Conservation (phyloP, 1,140 invertebrate genomes). For the Lucilia cuprina region DNA sequence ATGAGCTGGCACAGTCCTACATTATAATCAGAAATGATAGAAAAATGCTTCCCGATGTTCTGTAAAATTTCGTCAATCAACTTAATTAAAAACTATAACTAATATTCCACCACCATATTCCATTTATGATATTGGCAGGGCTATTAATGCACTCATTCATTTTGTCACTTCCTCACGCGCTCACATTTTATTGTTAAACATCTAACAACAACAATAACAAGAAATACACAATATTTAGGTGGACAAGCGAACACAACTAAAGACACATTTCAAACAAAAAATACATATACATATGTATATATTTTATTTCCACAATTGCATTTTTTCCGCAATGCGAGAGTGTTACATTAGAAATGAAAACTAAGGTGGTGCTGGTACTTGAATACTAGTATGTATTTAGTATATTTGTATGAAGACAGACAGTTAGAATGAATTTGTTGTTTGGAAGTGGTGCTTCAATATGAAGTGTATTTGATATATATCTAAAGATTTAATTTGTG, state of each 20-base stretch:
- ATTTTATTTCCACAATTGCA: neutral
- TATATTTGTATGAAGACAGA: neutral
- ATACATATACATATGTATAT: too few relatives aligned
- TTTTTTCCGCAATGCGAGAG: neutral
- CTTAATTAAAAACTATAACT: too few relatives aligned
- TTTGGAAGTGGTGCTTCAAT: too few relatives aligned
- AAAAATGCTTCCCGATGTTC: too few relatives aligned
- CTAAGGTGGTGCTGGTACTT: neutral
- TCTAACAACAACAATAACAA: neutral
- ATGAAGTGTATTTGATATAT: too few relatives aligned
- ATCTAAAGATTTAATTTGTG: too few relatives aligned
- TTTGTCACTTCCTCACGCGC: neutral
- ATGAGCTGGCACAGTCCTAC: too few relatives aligned
- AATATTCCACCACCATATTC: too few relatives aligned
- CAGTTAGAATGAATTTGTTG: neutral
- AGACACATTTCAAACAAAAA: neutral
- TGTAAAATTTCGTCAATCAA: too few relatives aligned
- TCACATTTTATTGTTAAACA: neutral
- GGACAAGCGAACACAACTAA: neutral
- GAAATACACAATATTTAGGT: conserved; percentile 2
- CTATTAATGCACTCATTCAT: neutral
- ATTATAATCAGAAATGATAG: too few relatives aligned
- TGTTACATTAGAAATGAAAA: neutral
- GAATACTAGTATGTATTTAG: neutral
- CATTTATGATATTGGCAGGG: neutral